Conservation (phyloP, 2,113 vertebrate species). For the Lagopus muta region DNA sequence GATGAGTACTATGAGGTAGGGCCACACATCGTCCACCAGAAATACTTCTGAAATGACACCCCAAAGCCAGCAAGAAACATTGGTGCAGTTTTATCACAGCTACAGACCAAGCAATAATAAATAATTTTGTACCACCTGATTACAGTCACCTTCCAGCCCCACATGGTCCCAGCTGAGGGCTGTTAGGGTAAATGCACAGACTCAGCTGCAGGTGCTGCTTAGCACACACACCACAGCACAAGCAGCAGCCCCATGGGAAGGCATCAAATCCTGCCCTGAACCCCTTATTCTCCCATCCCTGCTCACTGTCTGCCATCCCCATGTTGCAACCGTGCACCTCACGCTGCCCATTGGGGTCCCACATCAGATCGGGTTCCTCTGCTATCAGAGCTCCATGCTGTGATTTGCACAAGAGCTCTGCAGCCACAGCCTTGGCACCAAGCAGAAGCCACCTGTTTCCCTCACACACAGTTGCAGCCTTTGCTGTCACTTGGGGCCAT, state of each 20-base stretch:
- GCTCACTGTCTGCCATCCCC: background rate
- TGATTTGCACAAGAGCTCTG: background rate
- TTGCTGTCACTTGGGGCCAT: too few species aligned
- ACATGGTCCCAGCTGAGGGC: background rate
- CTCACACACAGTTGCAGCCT: background rate
- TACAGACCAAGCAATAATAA: background rate
- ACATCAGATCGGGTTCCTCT: too few species aligned
- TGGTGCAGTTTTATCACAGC: background rate
- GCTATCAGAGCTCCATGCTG: background rate
- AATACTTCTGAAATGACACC: conserved; percentile 46
- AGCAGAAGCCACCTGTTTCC: background rate
- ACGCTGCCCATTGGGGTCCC: accelerated
- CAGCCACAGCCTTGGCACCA: background rate
- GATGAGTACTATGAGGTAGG: conserved; percentile 66
- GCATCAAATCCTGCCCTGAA: background rate
- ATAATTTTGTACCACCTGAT: background rate
- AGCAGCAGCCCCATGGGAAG: background rate
- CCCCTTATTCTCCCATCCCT: background rate
- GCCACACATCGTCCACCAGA: conserved; percentile 57
- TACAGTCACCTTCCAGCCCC: background rate
- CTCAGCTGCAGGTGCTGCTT: background rate
- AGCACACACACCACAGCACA: background rate
- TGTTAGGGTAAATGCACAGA: background rate
- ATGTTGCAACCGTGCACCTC: background rate
- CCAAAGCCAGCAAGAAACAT: background rate